A percentile compares a stretch with the other conserved stretches of the same genome.
These are phyloP conservation scores for Clepsis dumicolana DNA, from an alignment of 2,888 invertebrate genomes.

Conservation along the genomic window DNA sequence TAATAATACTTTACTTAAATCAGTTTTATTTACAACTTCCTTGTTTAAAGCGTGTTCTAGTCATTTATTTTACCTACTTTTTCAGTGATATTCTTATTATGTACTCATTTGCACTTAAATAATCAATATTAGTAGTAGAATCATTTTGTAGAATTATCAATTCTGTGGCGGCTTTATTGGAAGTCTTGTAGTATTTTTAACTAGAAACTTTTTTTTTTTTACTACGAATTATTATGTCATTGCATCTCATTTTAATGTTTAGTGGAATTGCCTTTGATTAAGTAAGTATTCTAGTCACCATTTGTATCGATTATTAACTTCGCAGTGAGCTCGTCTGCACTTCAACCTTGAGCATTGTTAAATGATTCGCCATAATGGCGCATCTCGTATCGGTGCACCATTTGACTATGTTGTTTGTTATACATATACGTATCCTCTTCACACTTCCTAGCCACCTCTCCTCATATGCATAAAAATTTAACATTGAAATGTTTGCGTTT, in stretches of 20 bases:
- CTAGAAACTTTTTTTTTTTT: background rate
- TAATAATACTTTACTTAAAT: constrained; percentile 11
- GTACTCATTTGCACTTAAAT: constrained; percentile 3
- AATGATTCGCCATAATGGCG: constrained; percentile 70
- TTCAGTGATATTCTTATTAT: background rate
- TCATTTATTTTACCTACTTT: background rate
- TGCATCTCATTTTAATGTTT: background rate
- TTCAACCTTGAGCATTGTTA: constrained; percentile 74
- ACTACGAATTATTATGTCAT: background rate
- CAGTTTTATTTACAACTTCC: constrained; percentile 12
- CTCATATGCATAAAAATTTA: constrained; percentile 62
- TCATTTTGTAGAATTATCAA: background rate
- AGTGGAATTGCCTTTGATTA: background rate
- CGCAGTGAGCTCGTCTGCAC: constrained; percentile 41
- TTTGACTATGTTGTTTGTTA: constrained; percentile 51
- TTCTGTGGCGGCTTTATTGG: background rate
- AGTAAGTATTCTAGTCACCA: background rate
- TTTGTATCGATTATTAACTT: constrained; percentile 7
- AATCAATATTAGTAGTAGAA: background rate
- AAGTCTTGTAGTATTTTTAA: background rate
- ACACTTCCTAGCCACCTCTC: constrained; percentile 52
- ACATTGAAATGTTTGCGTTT: constrained; percentile 57
- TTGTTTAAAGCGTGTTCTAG: background rate
- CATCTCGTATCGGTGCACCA: constrained; percentile 51
- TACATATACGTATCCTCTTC: constrained; percentile 58